Conservation (phyloP, 2,888 invertebrate species). For the Spisula solida region DNA sequence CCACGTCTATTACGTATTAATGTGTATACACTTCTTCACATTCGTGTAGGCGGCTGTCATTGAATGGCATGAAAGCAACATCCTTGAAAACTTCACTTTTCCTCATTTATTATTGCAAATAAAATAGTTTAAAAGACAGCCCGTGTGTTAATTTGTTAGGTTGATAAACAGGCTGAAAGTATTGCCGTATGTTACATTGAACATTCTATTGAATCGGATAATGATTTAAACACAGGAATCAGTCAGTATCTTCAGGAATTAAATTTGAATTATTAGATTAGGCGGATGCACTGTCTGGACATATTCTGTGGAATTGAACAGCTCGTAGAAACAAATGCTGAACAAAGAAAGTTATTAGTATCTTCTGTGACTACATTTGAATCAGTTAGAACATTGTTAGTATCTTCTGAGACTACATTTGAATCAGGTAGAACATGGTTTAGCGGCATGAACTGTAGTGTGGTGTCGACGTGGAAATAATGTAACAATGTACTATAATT, state of each 20-base stretch:
- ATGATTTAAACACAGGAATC: too few relatives aligned
- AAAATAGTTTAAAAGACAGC: too few relatives aligned
- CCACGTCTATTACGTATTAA: not conserved
- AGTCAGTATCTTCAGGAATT: too few relatives aligned
- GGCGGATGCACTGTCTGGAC: too few relatives aligned
- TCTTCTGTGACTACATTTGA: not conserved
- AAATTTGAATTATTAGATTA: too few relatives aligned
- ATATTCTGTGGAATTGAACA: too few relatives aligned
- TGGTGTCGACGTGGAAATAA: not conserved
- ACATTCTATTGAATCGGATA: not conserved
- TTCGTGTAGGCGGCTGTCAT: not conserved
- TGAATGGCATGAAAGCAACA: not conserved
- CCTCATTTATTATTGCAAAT: too few relatives aligned
- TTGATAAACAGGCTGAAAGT: not conserved
- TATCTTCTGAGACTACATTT: not conserved
- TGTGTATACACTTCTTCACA: not conserved
- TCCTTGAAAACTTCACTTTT: too few relatives aligned
- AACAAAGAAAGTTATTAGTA: not conserved
- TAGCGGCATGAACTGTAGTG: not conserved
- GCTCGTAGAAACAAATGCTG: too few relatives aligned
- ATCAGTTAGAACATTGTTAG: not conserved
- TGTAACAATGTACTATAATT: slow-evolving; percentile 38
- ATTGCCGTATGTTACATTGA: not conserved
- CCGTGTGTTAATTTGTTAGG: not conserved
- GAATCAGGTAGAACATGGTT: not conserved